phyloP scores from a whole-genome alignment of 2,113 vertebrate species.

The Okapia johnstoni region DNA sequence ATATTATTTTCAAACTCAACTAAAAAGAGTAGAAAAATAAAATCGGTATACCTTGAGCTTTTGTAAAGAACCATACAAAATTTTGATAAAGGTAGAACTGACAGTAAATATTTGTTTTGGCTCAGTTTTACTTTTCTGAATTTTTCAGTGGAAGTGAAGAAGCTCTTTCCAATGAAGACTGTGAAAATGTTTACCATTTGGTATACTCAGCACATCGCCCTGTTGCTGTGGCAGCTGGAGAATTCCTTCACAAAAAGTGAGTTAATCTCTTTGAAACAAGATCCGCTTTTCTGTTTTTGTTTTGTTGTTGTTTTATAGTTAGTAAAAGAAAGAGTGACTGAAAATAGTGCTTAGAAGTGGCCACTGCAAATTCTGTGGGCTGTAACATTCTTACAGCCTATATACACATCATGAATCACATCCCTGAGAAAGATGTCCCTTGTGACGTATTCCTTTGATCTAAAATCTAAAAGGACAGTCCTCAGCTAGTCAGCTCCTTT shows the following conservation, averaged over 20 bases:
- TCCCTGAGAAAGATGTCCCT: neutral
- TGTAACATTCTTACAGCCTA: neutral
- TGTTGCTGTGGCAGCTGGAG: constrained; percentile 97
- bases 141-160: constrained; percentile 96
- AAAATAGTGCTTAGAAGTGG: neutral
- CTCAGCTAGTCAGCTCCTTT: neutral
- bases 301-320: neutral
- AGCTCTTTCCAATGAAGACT: constrained; percentile 98
- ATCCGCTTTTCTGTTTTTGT: neutral
- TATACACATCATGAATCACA: neutral
- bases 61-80: neutral
- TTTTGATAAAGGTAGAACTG: neutral
- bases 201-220: constrained; percentile 98
- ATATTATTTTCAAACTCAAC: constrained; percentile 32
- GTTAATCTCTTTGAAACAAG: constrained; percentile 56
- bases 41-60: neutral
- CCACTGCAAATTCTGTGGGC: neutral
- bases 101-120: neutral
- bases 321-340: neutral
- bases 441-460: neutral
- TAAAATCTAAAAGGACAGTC: neutral
- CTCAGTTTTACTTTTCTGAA: constrained; percentile 63
- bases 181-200: constrained; percentile 99
- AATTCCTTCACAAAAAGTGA: constrained; percentile 99
- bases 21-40: neutral